phyloP scores from a whole-genome alignment of 2,113 vertebrate species.

The Cynopterus brachyotis region DNA sequence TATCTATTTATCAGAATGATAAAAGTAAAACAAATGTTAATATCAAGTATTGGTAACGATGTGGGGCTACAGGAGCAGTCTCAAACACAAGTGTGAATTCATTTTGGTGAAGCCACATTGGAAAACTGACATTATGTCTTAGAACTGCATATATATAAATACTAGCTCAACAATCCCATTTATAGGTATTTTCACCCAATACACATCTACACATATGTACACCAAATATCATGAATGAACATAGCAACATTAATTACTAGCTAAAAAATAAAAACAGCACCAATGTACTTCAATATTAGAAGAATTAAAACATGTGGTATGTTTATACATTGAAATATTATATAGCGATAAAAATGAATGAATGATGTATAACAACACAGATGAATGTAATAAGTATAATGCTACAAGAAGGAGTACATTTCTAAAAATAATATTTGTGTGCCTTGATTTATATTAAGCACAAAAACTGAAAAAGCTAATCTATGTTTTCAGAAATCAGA shows the following conservation, averaged over 20 bases:
- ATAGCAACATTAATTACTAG: neutral
- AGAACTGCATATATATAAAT: neutral
- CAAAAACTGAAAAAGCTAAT: neutral
- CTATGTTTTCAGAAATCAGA: neutral
- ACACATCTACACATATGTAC: neutral
- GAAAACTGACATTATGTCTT: neutral
- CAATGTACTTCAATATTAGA: neutral
- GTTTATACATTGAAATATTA: neutral
- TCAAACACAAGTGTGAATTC: neutral
- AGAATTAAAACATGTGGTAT: neutral
- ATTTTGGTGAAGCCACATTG: neutral
- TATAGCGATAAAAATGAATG: neutral
- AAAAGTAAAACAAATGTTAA: neutral
- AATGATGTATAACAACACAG: neutral
- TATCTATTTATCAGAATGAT: neutral
- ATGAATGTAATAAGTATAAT: neutral
- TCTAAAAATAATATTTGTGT: neutral
- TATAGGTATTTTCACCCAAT: neutral
- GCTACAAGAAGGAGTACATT: neutral
- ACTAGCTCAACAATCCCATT: neutral
- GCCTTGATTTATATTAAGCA: neutral
- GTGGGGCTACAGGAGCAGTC: neutral
- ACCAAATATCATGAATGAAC: neutral
- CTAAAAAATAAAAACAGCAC: neutral
- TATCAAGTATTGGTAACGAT: no score